phyloP scores from a whole-genome alignment of 2,113 vertebrate species.

The Acinonyx jubatus region DNA sequence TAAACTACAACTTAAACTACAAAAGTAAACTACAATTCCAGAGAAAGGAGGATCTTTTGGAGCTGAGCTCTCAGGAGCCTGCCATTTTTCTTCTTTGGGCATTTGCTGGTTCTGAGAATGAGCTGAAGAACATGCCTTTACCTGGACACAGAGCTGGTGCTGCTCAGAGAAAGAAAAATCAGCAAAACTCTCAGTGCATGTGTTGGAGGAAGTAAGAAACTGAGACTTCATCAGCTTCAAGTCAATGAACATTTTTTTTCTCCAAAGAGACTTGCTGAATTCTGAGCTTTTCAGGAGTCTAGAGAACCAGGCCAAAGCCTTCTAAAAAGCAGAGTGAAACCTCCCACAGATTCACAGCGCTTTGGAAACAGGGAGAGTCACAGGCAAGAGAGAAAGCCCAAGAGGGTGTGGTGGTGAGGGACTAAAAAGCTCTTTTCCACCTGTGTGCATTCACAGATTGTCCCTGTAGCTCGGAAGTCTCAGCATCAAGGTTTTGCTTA shows the following conservation, averaged over 20 bases:
- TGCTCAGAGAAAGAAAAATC: neutral
- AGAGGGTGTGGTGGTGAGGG: neutral
- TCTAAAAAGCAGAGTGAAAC: neutral
- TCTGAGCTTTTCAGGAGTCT: neutral
- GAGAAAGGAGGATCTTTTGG: neutral
- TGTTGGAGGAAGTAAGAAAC: neutral
- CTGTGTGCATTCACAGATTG: neutral
- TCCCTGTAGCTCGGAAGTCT: neutral
- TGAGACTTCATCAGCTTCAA: neutral
- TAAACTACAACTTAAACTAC: neutral
- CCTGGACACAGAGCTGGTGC: neutral
- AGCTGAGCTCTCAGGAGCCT: neutral
- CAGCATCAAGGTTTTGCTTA: neutral
- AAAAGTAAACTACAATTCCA: neutral
- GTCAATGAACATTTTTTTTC: neutral
- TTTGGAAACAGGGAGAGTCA: neutral
- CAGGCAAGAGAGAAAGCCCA: neutral
- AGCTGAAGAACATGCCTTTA: neutral
- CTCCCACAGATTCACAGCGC: neutral
- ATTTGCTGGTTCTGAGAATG: neutral
- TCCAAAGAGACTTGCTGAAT: neutral
- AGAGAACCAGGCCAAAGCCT: neutral
- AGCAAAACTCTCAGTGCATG: neutral
- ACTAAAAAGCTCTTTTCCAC: neutral
- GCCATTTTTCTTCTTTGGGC: neutral